Evolutionary conservation across 2,888 invertebrate genomes (phyloP), one percentile per base, ranked within the genome.

Genomic region (Alentia gelatinosa): DNA sequence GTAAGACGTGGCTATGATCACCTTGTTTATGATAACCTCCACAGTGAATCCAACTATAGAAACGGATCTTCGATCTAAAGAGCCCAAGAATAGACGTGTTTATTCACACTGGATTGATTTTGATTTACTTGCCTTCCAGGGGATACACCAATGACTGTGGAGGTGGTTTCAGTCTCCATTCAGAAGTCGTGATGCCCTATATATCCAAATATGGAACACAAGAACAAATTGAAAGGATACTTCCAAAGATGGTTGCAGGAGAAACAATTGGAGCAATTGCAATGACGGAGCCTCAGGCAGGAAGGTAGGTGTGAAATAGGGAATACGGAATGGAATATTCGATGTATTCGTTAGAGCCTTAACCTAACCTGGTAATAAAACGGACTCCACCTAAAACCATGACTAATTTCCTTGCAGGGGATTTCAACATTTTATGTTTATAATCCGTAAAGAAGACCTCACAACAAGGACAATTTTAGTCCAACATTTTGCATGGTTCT

Each of bases 231-330:
- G 94, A 96, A 91, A 95, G 95, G 90, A 96, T 95, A 92, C 94
- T 96, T 35, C 96, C 96, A 0, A 94, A 94, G 89, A 95, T 96
- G 95, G 93, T 94, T 30, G 95, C 96, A 12, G 96, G 96, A 0
- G 94, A 94, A 88, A 95, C 94, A 91, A 96, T 96, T 68, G 95
- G 96, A 89, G 96, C 96, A 26, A 96, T 96, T 89, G 96, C 96
- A 84, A 96, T 96, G 96, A 96, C 96, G 35, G 96, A 96, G 91
- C 96, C 96, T 15, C 96, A 95, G 9, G 96, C 96, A 84, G 96
- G 96, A 63, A 96, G 96, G 96, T 96, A 19, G n/a, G 12, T 19
- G n/a, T n/a, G 19, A 56, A n/a, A n/a, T 5, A 56, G 19, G 19
- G 23, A 5, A 56, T n/a, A 56, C 15, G 47, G 7, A 42, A 12